phyloP scores from a whole-genome alignment of 2,888 invertebrate genomes.

The Gasteruption jaculator region DNA sequence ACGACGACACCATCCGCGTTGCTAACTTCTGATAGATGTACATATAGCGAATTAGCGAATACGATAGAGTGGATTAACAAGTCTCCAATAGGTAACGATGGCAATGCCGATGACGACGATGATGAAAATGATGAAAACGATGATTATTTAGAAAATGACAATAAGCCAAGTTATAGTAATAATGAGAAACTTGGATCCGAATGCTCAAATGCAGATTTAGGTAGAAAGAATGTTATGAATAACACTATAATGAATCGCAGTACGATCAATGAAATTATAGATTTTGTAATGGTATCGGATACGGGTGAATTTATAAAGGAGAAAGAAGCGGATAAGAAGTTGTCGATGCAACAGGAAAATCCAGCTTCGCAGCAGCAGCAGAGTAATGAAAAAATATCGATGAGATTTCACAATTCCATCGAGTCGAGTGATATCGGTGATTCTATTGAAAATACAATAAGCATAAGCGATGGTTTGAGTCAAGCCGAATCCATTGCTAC shows the following conservation, averaged over 20 bases:
- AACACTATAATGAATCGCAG: conserved; percentile 21
- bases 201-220: conserved; percentile 20
- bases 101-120: too few relatives aligned
- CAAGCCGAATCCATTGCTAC: conserved; percentile 53
- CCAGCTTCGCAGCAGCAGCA: conserved; percentile 16
- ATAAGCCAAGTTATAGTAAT: conserved; percentile 24
- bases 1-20: too few relatives aligned
- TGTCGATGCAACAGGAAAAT: conserved; percentile 23
- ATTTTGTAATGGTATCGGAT: conserved; percentile 38
- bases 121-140: too few relatives aligned
- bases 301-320: conserved; percentile 33
- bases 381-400: too few relatives aligned
- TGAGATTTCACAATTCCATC: conserved; percentile 63
- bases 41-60: conserved; percentile 31
- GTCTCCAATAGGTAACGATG: conserved; percentile 23
- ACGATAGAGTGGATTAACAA: conserved; percentile 29
- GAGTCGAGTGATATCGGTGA: conserved; percentile 67
- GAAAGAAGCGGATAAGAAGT: conserved; percentile 19
- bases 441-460: conserved; percentile 55
- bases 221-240: conserved; percentile 18
- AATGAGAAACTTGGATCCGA: conserved; percentile 13
- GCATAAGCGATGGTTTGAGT: conserved; percentile 60
- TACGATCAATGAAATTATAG: conserved; percentile 33
- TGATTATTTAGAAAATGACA: conserved; percentile 28
- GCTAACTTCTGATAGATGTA: too few relatives aligned